Evolutionary conservation across 2,888 invertebrate genomes (phyloP), one percentile per base, ranked within the genome.

Genomic region (Heliothis peltigera): DNA sequence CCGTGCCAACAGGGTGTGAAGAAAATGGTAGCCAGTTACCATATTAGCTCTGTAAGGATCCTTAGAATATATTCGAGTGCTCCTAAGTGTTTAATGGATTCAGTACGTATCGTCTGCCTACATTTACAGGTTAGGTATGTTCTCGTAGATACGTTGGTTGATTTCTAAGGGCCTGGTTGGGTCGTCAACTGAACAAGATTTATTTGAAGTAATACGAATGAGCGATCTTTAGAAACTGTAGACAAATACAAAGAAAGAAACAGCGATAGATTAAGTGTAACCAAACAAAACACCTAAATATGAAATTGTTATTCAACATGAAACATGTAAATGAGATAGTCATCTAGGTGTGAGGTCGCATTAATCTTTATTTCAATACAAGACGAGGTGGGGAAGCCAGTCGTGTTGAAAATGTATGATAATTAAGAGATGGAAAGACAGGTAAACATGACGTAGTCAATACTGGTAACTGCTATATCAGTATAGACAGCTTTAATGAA

Each of bases 401-500:
- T 64, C 76, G 25, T 57, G 77, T 70, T 47, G 71, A 70, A 73
- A 70, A 75, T 75, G 4, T 63, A 77, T 60, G 62, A 39, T 58
- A 64, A 66, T 63, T 47, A 39, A 51, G 25, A 2, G 8, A 39
- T 39, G 19, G 19, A 43, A 22, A 28, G 32, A 25, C 12, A 18
- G 8, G n/a, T 43, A 21, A 1, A 28, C 7, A 18, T 12, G 10
- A 7, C 10, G 17, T 39, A 39, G n/a, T n/a, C n/a, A 39, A 39
- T 1, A 12, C 3, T 12, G 12, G 32, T 7, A 28, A 12, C n/a
- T n/a, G n/a, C 12, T 35, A 35, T 35, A 35, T 32, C n/a, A n/a
- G 12, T 35, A 35, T 35, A 35, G 35, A 2, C 15, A 4, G 15
- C n/a, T 39, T n/a, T 32, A 32, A 10, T 4, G 3, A 32, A 2